Conservation (phyloP, 1,140 invertebrate genomes). For the Listronotus oregonensis region DNA sequence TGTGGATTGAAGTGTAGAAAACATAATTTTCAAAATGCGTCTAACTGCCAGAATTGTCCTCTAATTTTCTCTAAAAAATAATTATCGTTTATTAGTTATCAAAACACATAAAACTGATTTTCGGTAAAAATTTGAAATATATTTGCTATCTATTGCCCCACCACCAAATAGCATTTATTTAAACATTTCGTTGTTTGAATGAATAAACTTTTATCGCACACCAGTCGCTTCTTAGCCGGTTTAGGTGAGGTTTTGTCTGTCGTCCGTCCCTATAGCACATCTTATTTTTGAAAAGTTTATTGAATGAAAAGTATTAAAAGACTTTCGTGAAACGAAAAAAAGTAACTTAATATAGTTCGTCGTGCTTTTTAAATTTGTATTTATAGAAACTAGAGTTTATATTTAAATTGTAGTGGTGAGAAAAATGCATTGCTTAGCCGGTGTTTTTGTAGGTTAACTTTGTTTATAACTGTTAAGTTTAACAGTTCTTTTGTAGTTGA, state of each 20-base stretch:
- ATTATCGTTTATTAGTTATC: too few species aligned
- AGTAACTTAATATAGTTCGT: too few species aligned
- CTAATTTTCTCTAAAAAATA: too few species aligned
- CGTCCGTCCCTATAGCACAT: background rate
- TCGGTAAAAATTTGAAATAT: too few species aligned
- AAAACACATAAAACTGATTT: too few species aligned
- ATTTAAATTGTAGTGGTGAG: background rate
- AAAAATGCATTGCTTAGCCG: constrained; percentile 20
- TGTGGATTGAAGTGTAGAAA: too few species aligned
- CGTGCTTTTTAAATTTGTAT: background rate
- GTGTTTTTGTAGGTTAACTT: constrained; percentile 30
- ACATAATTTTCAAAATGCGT: too few species aligned
- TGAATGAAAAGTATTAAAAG: background rate
- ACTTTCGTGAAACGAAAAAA: too few species aligned
- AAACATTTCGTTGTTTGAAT: constrained; percentile 5
- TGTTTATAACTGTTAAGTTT: constrained; percentile 34
- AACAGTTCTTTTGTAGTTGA: constrained; percentile 16
- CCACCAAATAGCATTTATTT: background rate
- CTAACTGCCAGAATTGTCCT: too few species aligned
- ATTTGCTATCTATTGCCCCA: constrained; percentile 5
- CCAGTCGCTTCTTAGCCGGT: constrained; percentile 6
- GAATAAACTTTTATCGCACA: constrained; percentile 9
- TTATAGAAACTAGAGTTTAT: constrained; percentile 14
- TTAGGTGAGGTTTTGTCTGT: background rate
- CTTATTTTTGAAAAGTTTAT: background rate